Evolutionary conservation across 2,113 vertebrate species (phyloP).

Genomic region (Rhadina sibilatrix): DNA sequence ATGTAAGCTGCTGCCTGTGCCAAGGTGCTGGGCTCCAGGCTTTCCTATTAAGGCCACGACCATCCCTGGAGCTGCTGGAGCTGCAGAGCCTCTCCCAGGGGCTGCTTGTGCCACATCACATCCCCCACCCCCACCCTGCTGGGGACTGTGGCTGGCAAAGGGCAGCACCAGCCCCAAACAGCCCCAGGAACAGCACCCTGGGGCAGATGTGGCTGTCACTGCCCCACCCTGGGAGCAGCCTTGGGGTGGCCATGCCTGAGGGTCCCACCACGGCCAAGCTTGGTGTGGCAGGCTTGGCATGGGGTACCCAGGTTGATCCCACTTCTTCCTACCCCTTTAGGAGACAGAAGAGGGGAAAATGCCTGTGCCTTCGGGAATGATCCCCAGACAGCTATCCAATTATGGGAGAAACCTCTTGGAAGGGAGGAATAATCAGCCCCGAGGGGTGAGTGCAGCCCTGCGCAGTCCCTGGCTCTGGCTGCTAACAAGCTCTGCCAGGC

Average conservation of each 20-base stretch:
- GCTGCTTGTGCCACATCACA: background rate
- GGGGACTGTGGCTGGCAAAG: background rate
- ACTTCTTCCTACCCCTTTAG: background rate
- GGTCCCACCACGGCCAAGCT: rapidly evolving
- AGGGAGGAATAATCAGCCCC: constrained; percentile 22
- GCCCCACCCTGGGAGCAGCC: background rate
- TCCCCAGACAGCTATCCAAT: constrained; percentile 28
- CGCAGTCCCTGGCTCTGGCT: background rate
- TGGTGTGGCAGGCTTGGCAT: background rate
- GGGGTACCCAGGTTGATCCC: background rate
- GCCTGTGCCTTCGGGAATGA: background rate
- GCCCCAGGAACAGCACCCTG: background rate
- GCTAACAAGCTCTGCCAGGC: constrained; percentile 2
- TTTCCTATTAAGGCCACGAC: constrained; percentile 69
- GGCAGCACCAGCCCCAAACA: background rate
- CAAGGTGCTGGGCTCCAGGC: constrained; percentile 50
- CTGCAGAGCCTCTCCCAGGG: background rate
- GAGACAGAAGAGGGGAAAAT: background rate
- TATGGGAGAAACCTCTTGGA: constrained; percentile 22
- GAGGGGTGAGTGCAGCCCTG: background rate
- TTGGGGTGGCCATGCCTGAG: background rate
- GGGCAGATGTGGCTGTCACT: background rate
- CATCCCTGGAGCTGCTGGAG: constrained; percentile 37
- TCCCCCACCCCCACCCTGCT: rapidly evolving
- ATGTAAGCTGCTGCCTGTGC: constrained; percentile 55